Evolutionary conservation across 2,888 invertebrate species (phyloP).

Genomic region (Danaus chrysippus): DNA sequence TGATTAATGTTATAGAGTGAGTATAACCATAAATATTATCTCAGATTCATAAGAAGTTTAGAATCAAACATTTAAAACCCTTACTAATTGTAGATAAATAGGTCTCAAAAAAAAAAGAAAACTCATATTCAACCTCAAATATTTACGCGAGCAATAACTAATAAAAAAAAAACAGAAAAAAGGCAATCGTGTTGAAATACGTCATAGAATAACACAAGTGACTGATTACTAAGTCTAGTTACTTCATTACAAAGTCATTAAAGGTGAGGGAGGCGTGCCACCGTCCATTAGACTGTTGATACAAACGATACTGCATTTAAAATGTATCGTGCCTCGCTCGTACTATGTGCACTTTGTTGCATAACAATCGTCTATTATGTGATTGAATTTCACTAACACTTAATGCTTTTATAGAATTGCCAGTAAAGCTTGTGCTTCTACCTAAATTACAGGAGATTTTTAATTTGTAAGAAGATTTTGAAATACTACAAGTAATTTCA

Average conservation of each 20-base stretch:
- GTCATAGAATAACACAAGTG: constrained; percentile 10
- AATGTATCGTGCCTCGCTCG: constrained; percentile 52
- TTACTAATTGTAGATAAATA: too few relatives aligned
- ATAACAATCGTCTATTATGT: background rate
- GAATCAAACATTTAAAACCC: too few relatives aligned
- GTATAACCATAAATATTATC: too few relatives aligned
- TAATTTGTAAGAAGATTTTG: too few relatives aligned
- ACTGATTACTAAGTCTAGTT: background rate
- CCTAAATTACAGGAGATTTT: too few relatives aligned
- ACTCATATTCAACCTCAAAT: too few relatives aligned
- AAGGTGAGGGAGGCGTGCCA: constrained; percentile 43
- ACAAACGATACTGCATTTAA: constrained; percentile 51
- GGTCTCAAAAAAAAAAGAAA: too few relatives aligned
- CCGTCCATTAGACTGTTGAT: constrained; percentile 44
- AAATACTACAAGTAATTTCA: too few relatives aligned
- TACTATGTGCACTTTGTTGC: background rate
- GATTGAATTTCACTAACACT: constrained; percentile 6
- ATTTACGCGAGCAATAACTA: too few relatives aligned
- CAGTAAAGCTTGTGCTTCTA: background rate
- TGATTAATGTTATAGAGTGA: too few relatives aligned
- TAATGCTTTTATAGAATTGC: background rate
- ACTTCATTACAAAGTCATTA: constrained; percentile 6
- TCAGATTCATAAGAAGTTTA: too few relatives aligned
- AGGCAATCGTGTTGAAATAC: background rate
- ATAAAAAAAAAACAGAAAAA: background rate